Evolutionary conservation across 37 sponge, comb jelly and placozoan genomes (phyloP).

Genomic region (Tethya wilhelma): DNA sequence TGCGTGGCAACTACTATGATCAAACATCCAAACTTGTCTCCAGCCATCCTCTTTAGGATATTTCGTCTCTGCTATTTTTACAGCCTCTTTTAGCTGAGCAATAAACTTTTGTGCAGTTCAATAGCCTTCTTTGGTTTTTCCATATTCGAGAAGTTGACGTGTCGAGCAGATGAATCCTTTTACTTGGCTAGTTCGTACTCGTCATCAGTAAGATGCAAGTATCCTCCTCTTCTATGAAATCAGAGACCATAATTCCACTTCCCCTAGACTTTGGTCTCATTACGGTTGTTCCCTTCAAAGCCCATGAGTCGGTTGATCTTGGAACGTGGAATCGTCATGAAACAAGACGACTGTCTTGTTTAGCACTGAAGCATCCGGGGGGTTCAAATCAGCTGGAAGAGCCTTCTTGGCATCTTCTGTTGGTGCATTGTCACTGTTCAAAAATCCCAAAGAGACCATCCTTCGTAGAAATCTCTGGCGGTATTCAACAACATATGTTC

Average conservation of each 20-base stretch:
- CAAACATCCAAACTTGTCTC: conserved; percentile 47
- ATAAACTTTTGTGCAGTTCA: conserved; percentile 46
- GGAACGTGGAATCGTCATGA: conserved; percentile 34
- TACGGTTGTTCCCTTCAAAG: background rate
- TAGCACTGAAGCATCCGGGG: background rate
- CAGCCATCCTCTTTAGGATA: conserved; percentile 62
- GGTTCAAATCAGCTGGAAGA: background rate
- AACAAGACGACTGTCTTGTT: conserved; percentile 18
- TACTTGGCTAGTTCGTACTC: background rate
- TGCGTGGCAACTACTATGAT: conserved; percentile 48
- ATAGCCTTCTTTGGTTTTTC: conserved; percentile 25
- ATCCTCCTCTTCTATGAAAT: conserved; percentile 44
- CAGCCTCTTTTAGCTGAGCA: conserved; percentile 29
- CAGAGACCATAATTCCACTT: conserved; percentile 36
- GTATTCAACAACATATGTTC: conserved; percentile 51
- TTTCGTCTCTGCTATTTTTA: conserved; percentile 39
- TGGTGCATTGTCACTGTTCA: conserved; percentile 16
- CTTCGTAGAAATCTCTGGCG: conserved; percentile 18
- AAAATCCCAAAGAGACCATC: conserved; percentile 24
- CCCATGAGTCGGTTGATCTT: no score
- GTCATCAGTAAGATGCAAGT: conserved; percentile 1
- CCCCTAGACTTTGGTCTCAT: conserved; percentile 27
- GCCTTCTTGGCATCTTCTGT: conserved; percentile 11
- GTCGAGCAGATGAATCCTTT: background rate
- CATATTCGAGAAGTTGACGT: conserved; percentile 10